Evolutionary conservation across 2,113 vertebrate genomes (phyloP), one percentile per base, ranked within the genome.

Genomic region (Sorex araneus): DNA sequence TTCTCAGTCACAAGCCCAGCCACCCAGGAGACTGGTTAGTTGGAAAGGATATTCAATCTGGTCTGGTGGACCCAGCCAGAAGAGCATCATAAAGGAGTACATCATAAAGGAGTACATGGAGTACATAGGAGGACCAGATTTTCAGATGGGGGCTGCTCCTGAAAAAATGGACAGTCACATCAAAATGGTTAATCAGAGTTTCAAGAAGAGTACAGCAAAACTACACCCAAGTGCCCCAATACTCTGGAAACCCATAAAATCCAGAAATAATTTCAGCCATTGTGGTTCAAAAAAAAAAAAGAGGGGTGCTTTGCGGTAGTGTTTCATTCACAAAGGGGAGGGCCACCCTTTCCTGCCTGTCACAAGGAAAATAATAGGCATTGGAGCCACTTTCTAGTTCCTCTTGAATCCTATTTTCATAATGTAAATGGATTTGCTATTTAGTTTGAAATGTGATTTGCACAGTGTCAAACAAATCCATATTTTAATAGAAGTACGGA

Each of bases 401-500:
- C 36, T 87, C 78, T 85, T 83, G 73, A 91, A 75, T 4, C 18
- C 91, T 82, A 82, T 83, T 90, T 82, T 93, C 63, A 79, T 82
- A 79, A 93, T n/a, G 28, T 88, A 77, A 91, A 86, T 57, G 40
- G 32, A 66, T 78, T 90, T 94, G 40, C 84, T 92, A 28, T 87
- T 92, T 95, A n/a, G 23, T 79, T 87, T 34, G 47, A 93, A 84
- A 79, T 80, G 40, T 75, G 66, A 79, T 92, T 95, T 82, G 32
- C 32, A 85, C 13, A 2, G 19, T 89, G 66, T 83, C 77, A 91
- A 81, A 86, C 70, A 91, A 84, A 86, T 63, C 57, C 67, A 47
- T 30, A 69, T 80, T 75, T 87, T 80, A 87, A 71, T 90, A 70
- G 25, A 95, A 69, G 64, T 69, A 40, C 47, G 73, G 32, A 70